Base-by-base conservation (phyloP, 2,797 vertebrate species). In the Gastrophryne carolinensis region DNA sequence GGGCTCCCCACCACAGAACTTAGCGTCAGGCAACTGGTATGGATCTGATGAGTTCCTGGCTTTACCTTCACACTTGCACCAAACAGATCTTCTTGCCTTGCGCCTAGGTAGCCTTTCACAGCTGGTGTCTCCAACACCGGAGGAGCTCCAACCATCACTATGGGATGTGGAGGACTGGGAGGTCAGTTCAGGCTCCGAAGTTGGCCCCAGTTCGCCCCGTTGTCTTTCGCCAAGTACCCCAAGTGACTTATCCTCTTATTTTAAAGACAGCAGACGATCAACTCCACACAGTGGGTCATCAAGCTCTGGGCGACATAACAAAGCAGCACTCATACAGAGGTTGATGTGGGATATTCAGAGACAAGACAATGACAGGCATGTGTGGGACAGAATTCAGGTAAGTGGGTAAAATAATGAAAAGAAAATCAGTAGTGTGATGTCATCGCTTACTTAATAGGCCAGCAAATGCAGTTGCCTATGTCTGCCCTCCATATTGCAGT, bases 341-440 rank as follows among this genome's bases (percentile, higher is more conserved):
- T 86, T 99, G 35, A 91, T 97, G 86, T 91, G 94, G 81, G 94
- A 98, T 86, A 92, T 97, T 75, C 93, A 92, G 72, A 93, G 90
- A 76, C 95, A 94, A 70, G 91, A 97, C 60, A 93, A 93, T 80
- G 94, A 97, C 83, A 90, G 93, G 23, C 85, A 89, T 12, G 82
- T 98, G 80, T 98, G 97, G 96, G 91, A 84, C 82, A 97, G 95
- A 88, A 94, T 98, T 32, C 97, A 98, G 96, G 97, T 98, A 88
- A 90, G 86, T 21, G 44, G 21, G n/a, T n/a, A n/a, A n/a, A n/a
- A n/a, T n/a, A n/a, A n/a, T n/a, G n/a, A n/a, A n/a, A n/a, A n/a
- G n/a, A n/a, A n/a, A n/a, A n/a, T n/a, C n/a, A n/a, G n/a, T n/a
- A n/a, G n/a, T n/a, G n/a, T n/a, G n/a, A n/a, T n/a, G n/a, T n/a